Conservation (phyloP, 2,797 vertebrate species). For the Cuculus canorus region DNA sequence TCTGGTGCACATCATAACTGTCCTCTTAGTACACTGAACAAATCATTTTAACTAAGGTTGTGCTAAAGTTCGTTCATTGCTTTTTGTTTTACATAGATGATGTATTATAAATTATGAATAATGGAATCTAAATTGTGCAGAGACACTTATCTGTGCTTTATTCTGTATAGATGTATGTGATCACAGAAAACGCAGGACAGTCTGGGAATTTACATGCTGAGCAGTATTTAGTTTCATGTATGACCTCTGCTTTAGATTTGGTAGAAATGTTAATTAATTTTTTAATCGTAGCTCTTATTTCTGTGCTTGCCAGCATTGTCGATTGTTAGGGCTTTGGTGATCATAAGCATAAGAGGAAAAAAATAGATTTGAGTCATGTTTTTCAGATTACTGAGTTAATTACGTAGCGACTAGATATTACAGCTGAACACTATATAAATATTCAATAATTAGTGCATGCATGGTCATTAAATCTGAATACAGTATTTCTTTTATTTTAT, state of each 20-base stretch:
- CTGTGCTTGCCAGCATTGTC: not conserved
- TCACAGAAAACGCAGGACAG: not conserved
- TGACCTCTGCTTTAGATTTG: not conserved
- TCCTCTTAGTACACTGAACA: not conserved
- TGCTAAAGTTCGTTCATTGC: not conserved
- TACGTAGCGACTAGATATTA: not conserved
- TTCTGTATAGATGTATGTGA: not conserved
- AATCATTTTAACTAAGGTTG: not conserved
- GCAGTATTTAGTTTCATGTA: not conserved
- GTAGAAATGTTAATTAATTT: slow-evolving; percentile 28
- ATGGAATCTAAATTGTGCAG: not conserved
- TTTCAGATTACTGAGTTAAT: slow-evolving; percentile 39
- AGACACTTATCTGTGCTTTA: not conserved
- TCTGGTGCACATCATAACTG: not conserved
- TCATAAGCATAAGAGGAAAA: not conserved
- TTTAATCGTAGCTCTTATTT: slow-evolving; percentile 33
- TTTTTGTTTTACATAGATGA: not conserved
- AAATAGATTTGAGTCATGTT: not conserved
- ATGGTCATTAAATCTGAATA: not conserved
- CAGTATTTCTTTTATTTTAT: not conserved
- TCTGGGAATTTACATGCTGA: not conserved
- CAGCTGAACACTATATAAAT: not conserved
- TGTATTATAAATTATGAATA: not conserved
- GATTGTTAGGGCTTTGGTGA: slow-evolving; percentile 5
- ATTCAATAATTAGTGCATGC: not conserved